Evolutionary conservation across 2,888 invertebrate species (phyloP), one percentile per base, ranked within the genome.

Genomic region (Sclerodermus sp.): DNA sequence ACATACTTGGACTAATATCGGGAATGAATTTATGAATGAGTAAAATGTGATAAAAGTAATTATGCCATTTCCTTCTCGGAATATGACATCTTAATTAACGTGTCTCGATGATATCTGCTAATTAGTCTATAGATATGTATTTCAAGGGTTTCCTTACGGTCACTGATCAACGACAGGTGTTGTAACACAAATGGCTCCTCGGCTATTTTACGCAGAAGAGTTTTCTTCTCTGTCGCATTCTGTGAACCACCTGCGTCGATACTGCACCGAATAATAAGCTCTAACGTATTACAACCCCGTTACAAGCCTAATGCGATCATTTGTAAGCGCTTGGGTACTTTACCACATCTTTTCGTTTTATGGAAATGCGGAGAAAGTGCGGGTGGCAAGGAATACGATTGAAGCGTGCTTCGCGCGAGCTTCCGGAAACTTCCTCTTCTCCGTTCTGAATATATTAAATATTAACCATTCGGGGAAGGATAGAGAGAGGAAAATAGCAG

Each of bases 261-360:
- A 17, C 13, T 15, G 15, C 18, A 39, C 39, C 39, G 10, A 12
- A 6, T 14, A 42, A 42, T 36, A 1, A 18, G 10, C 34, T 30
- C 18, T 49, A 38, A 52, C 42, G 49, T 49, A 53, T 59, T 56
- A 59, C 53, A 54, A 47, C 38, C 49, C 47, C 48, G 49, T 55
- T 43, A 50, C 17, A 16, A 51, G 45, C 46, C 61, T 69, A 70
- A 73, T 70, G 57, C 58, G 60, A 62, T 62, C 53, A 62, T 72
- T 73, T 62, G 66, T 70, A 73, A 62, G 64, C 71, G 59, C 56
- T 58, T 58, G 60, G 66, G 53, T 58, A 60, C 60, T 59, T 52
- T 49, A 56, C 40, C 44, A 57, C 40, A 57, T 41, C 51, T 49
- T 57, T 55, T 51, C 58, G 49, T 64, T 63, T 65, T 68, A 59